A percentile compares a stretch with the other conserved stretches of the same genome.
Conservation (phyloP, 2,113 vertebrate species). For the Entelurus aequoreus region DNA sequence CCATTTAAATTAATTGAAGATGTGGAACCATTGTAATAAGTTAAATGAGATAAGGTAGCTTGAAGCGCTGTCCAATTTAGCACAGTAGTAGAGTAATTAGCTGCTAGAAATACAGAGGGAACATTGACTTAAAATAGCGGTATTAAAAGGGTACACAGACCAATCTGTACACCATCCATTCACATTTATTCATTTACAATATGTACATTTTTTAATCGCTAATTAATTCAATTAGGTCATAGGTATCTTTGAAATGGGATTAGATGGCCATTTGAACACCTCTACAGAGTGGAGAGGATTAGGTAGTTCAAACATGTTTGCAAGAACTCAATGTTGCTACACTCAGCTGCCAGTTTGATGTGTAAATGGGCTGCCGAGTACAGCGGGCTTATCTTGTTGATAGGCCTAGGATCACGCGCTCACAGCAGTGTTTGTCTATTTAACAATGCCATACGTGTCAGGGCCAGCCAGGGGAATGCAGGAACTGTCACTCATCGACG, state of each 20-base stretch:
- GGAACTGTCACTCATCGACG: neutral
- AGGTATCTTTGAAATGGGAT: conserved; percentile 12
- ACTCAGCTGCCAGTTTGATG: conserved; percentile 30
- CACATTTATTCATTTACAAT: neutral
- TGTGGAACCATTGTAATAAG: conserved; percentile 34
- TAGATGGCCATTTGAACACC: conserved; percentile 15
- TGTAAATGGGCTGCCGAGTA: conserved; percentile 15
- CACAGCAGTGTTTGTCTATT: neutral
- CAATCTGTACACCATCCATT: conserved; percentile 5
- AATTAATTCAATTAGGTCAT: neutral
- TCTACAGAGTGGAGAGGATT: neutral
- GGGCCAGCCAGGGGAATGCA: conserved; percentile 6
- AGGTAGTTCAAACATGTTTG: conserved; percentile 8
- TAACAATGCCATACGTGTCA: conserved; percentile 18
- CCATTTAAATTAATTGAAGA: conserved; percentile 31
- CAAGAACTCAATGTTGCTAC: conserved; percentile 4
- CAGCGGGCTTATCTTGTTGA: conserved; percentile 12
- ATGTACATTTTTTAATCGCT: conserved; percentile 2
- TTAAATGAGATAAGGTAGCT: conserved; percentile 45
- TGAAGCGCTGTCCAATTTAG: conserved; percentile 40
- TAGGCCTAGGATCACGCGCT: conserved; percentile 1
- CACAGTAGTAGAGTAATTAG: conserved; percentile 39
- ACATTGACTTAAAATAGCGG: conserved; percentile 26
- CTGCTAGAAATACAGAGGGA: conserved; percentile 25
- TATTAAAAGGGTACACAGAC: conserved; percentile 5